These are phyloP conservation scores for Seriola quinqueradiata DNA, from an alignment of 2,113 vertebrate species.

Conservation along the genomic window DNA sequence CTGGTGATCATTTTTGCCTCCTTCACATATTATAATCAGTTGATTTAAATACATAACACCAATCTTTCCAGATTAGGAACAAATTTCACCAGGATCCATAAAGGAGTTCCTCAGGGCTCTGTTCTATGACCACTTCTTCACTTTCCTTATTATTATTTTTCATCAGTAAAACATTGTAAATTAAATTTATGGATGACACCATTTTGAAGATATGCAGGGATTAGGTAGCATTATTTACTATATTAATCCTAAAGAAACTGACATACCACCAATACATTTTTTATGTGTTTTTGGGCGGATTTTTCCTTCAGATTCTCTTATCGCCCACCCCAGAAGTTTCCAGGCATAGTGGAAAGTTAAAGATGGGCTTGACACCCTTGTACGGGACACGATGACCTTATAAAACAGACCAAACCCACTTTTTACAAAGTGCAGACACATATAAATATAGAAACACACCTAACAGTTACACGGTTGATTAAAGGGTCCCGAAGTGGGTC, in stretches of 20 bases:
- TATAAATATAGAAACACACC: constrained; percentile 50
- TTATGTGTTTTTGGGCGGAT: too few relatives aligned
- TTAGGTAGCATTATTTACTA: not conserved
- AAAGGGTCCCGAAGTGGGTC: not conserved
- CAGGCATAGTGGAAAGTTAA: constrained; percentile 27
- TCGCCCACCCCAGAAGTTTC: not conserved
- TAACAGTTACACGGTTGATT: constrained; percentile 5
- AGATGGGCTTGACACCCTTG: constrained; percentile 18
- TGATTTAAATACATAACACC: too few relatives aligned
- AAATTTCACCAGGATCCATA: too few relatives aligned
- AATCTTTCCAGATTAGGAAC: too few relatives aligned
- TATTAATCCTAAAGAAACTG: not conserved
- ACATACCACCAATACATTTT: too few relatives aligned
- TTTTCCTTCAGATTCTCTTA: too few relatives aligned
- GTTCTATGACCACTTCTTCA: not conserved
- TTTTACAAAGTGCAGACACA: constrained; percentile 31
- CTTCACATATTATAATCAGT: too few relatives aligned
- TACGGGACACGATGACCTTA: constrained; percentile 39
- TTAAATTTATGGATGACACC: too few relatives aligned
- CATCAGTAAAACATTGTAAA: not conserved
- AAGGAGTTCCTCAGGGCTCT: not conserved
- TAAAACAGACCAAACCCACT: constrained; percentile 43
- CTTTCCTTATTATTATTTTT: not conserved
- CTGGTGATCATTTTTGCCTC: too few relatives aligned
- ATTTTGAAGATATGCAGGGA: too few relatives aligned